Percentiles rank a stretch among this genome's conserved stretches.
Evolutionary conservation across 2,797 vertebrate genomes (phyloP).

Genomic region (Schizothorax lantsangensis): DNA sequence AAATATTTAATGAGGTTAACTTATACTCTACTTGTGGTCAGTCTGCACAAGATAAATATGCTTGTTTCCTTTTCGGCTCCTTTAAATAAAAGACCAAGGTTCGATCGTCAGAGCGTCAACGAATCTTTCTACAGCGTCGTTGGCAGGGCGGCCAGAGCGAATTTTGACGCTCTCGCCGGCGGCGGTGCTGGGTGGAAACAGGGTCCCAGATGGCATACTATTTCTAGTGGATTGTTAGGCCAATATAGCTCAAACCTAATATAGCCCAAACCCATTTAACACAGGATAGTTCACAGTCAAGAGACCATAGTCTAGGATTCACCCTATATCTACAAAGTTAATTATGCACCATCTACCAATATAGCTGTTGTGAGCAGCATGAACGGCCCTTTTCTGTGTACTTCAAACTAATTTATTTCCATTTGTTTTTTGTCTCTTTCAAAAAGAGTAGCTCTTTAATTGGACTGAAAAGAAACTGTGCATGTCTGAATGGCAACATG

Average conservation of each 20-base stretch:
- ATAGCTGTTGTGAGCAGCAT: background rate
- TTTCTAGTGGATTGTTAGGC: background rate
- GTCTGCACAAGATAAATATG: no score
- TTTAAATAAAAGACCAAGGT: no score
- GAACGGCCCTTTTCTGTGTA: background rate
- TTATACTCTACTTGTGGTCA: no score
- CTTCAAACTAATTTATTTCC: background rate
- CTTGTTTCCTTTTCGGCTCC: no score
- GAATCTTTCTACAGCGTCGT: no score
- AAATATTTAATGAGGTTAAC: no score
- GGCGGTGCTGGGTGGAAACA: background rate
- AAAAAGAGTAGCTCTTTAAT: background rate
- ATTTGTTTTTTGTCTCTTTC: background rate
- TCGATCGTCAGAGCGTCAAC: no score
- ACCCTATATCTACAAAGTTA: background rate
- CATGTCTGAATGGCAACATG: background rate
- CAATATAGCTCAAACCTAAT: background rate
- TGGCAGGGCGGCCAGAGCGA: no score
- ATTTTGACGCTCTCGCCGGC: no score
- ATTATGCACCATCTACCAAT: background rate
- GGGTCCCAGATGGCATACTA: background rate
- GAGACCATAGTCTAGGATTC: background rate
- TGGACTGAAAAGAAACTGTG: background rate
- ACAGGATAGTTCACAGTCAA: background rate
- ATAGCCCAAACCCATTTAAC: background rate